A percentile compares a stretch with the other conserved stretches of the same genome.
phyloP scores from a whole-genome alignment of 2,797 vertebrate genomes.

The Morelia viridis region DNA sequence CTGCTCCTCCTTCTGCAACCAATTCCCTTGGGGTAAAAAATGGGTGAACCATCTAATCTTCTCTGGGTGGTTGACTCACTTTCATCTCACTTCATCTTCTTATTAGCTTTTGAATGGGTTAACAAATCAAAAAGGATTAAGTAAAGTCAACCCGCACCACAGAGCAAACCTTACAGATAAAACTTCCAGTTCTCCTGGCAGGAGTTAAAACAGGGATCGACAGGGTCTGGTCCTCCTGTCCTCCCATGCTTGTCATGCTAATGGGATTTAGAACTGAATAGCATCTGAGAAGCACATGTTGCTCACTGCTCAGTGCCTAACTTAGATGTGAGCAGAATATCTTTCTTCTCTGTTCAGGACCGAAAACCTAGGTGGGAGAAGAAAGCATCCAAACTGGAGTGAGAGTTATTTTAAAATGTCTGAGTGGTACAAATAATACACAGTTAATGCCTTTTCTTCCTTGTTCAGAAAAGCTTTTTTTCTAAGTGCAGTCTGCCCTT shows the following conservation, averaged over 20 bases:
- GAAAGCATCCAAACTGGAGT: not conserved
- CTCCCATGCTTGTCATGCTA: not conserved
- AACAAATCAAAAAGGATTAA: not conserved
- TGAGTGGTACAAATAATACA: not conserved
- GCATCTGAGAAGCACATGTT: not conserved
- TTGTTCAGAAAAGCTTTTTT: not conserved
- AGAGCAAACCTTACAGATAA: not conserved
- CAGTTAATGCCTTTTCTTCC: not conserved
- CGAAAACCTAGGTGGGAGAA: not conserved
- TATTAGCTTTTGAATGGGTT: not conserved
- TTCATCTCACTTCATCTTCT: not conserved
- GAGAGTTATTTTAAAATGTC: not conserved
- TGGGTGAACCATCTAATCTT: not conserved
- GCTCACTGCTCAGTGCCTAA: not conserved
- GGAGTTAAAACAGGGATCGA: not conserved
- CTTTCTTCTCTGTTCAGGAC: not conserved
- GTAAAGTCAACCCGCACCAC: not conserved
- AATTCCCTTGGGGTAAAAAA: not conserved
- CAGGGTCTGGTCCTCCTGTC: not conserved
- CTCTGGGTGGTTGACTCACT: not conserved
- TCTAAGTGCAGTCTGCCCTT: not conserved
- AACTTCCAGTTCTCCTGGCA: not conserved
- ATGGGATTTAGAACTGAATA: not conserved
- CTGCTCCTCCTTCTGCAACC: not conserved
- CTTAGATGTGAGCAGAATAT: not conserved